phyloP scores from a whole-genome alignment of 1,140 invertebrate genomes.

The Drosophila cardini region DNA sequence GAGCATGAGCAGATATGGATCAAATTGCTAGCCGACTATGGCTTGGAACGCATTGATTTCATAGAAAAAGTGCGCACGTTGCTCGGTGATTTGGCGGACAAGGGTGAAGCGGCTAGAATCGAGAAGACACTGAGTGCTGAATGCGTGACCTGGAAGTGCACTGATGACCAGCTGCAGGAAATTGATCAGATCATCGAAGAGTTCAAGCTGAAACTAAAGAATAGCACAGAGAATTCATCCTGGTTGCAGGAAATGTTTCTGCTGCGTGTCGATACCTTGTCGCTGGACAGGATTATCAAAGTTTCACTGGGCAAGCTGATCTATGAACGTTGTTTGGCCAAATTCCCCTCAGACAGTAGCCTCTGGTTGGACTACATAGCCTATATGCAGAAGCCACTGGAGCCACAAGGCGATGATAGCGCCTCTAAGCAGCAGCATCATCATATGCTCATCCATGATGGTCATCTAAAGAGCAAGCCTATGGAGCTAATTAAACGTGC shows the following conservation, averaged over 20 bases:
- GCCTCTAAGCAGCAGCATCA: neutral
- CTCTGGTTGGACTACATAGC: slow-evolving; percentile 61
- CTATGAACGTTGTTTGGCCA: slow-evolving; percentile 47
- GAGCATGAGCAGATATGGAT: slow-evolving; percentile 38
- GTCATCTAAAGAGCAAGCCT: slow-evolving; percentile 24
- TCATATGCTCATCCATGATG: slow-evolving; percentile 21
- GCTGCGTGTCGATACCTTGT: neutral
- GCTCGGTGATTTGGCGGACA: neutral
- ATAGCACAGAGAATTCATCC: slow-evolving; percentile 20
- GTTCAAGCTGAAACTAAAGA: slow-evolving; percentile 17
- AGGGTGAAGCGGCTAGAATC: neutral
- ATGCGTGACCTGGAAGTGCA: slow-evolving; percentile 43
- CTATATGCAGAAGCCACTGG: slow-evolving; percentile 22
- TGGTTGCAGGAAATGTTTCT: slow-evolving; percentile 32
- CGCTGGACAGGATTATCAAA: neutral
- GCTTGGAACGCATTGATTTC: slow-evolving; percentile 52
- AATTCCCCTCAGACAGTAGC: slow-evolving; percentile 34
- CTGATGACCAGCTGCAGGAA: neutral
- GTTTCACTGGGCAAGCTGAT: slow-evolving; percentile 40
- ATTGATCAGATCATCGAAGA: slow-evolving; percentile 24
- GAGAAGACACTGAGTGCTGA: slow-evolving; percentile 19
- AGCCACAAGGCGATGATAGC: neutral
- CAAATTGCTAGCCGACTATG: slow-evolving; percentile 56
- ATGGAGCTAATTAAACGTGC: slow-evolving; percentile 48
- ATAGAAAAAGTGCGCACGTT: neutral